Percentiles rank a stretch among this genome's conserved stretches.
phyloP scores from a whole-genome alignment of 2,113 vertebrate genomes.

The Sorex fumeus region DNA sequence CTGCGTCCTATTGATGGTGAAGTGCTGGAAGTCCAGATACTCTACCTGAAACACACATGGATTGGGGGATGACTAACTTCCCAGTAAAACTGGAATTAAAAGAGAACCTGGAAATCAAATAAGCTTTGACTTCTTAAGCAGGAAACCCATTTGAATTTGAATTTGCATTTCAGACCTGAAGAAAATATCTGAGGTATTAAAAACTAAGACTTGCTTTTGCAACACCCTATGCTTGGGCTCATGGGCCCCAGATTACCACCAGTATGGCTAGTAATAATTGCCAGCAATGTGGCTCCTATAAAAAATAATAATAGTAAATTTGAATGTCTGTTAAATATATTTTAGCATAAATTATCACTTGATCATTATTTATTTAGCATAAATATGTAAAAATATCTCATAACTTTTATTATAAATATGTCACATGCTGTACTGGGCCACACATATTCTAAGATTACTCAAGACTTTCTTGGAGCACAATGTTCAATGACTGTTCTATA shows the following conservation, averaged over 20 bases:
- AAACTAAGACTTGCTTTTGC: no score
- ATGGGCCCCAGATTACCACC: no score
- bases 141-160: background rate
- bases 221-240: no score
- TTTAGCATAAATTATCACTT: conserved; percentile 22
- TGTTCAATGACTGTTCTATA: background rate
- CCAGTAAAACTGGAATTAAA: background rate
- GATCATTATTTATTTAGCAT: no score
- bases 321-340: background rate
- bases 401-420: background rate
- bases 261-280: no score
- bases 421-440: background rate
- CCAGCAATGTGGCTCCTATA: no score
- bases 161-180: conserved; percentile 20
- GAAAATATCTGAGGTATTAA: no score
- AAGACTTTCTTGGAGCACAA: background rate
- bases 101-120: background rate
- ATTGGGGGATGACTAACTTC: background rate
- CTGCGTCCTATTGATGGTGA: background rate
- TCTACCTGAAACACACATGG: background rate
- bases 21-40: background rate
- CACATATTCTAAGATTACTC: background rate
- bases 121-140: background rate
- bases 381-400: background rate
- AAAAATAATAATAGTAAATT: no score